These are phyloP conservation scores for Uloborus diversus DNA, from an alignment of 1,140 invertebrate genomes.

Conservation along the genomic window DNA sequence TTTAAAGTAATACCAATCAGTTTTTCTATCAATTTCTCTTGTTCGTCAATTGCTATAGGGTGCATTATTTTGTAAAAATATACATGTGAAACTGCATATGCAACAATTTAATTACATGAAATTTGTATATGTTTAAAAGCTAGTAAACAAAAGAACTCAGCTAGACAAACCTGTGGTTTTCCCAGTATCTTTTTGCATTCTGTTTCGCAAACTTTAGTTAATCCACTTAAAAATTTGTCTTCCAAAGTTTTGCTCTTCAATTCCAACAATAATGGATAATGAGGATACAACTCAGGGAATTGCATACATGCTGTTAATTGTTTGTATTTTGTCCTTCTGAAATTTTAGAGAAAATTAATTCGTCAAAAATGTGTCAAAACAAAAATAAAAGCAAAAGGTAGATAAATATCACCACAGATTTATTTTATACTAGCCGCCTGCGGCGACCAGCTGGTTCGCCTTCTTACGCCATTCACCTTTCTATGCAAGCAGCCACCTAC, in stretches of 20 bases:
- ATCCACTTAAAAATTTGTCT: constrained; percentile 72
- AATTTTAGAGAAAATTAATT: constrained; percentile 39
- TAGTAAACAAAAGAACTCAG: neutral
- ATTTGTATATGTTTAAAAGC: too few species aligned
- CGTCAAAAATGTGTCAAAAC: neutral
- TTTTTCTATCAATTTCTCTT: too few species aligned
- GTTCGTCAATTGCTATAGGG: too few species aligned
- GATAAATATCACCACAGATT: neutral
- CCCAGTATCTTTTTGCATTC: constrained; percentile 73
- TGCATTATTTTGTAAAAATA: too few species aligned
- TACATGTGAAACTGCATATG: too few species aligned
- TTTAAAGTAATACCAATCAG: too few species aligned
- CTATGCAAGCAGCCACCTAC: too few species aligned
- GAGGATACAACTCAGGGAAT: constrained; percentile 74
- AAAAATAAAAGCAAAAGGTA: neutral
- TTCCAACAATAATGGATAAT: constrained; percentile 72
- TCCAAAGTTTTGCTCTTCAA: constrained; percentile 77
- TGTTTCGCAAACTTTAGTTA: constrained; percentile 74
- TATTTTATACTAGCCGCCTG: too few species aligned
- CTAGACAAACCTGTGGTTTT: constrained; percentile 66
- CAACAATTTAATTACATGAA: too few species aligned
- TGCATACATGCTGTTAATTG: constrained; percentile 74
- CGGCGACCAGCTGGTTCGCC: too few species aligned
- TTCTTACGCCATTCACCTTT: too few species aligned
- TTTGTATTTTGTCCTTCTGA: constrained; percentile 72